Evolutionary conservation across 2,113 vertebrate genomes (phyloP).

Genomic region (Dicrurus megarhynchus): DNA sequence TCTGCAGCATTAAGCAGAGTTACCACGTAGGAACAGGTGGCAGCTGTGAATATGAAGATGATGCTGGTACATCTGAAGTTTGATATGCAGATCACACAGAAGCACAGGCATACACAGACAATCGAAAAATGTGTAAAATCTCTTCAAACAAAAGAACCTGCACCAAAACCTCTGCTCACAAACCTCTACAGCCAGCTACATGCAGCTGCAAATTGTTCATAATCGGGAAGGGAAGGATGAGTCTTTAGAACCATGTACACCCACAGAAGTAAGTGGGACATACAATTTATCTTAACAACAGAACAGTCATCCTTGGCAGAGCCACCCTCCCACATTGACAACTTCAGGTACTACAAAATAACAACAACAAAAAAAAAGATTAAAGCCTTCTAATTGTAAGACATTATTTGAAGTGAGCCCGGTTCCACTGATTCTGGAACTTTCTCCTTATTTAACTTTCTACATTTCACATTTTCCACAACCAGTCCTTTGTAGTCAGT

Average conservation of each 20-base stretch:
- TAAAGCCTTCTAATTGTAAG: neutral
- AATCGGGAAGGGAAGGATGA: neutral
- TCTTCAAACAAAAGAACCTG: neutral
- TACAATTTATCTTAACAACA: neutral
- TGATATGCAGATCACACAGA: neutral
- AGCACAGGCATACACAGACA: neutral
- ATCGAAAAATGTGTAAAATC: neutral
- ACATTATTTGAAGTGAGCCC: neutral
- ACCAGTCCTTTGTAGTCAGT: neutral
- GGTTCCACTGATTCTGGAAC: neutral
- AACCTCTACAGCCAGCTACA: neutral
- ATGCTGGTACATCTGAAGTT: neutral
- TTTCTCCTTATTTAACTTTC: neutral
- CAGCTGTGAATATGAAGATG: neutral
- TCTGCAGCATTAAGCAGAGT: neutral
- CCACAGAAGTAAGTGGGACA: neutral
- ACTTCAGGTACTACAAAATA: neutral
- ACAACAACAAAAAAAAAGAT: neutral
- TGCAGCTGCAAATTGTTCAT: neutral
- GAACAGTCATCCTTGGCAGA: neutral
- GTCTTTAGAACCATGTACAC: neutral
- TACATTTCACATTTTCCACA: neutral
- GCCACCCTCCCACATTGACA: neutral
- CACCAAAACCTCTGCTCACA: neutral
- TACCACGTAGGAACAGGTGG: neutral